Base-by-base conservation (phyloP, 2,113 vertebrate species). In the Herpetotheres cachinnans region DNA sequence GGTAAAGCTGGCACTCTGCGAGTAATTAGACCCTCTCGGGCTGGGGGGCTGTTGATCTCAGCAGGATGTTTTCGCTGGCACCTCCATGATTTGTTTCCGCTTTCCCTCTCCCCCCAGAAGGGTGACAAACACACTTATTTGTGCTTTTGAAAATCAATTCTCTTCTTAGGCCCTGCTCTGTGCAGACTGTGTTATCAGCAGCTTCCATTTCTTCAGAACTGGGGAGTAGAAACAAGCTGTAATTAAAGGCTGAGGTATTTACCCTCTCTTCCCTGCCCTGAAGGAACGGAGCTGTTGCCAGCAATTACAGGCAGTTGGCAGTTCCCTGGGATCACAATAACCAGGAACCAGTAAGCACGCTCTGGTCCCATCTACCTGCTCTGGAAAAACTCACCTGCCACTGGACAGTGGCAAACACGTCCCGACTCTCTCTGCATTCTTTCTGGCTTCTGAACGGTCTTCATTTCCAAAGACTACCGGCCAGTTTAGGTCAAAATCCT, bases 261-360 rank as follows among this genome's bases (percentile, higher is more conserved):
- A 55, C 32, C 40, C 55, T 94, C n/a, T 93, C 86, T 96, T 94
- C 72, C 65, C 67, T 84, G 65, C 73, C 94, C 89, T 47, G 72
- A 63, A 93, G 94, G 59, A 70, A 47, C 47, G 11, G 89, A 93
- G 61, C n/a, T 82, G 55, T 22, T 94, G 89, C 76, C 93, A 89
- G 83, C 69, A 71, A 66, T 89, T 89, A 59, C 80, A 89, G 80
- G 63, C 55, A 54, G 58, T 2, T 74, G 78, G 47, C 38, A 65
- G 66, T 27, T 92, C 70, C 79, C 50, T 29, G 44, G 34, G 38
- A 94, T 93, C 56, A 52, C 55, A 50, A 24, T 1, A 47, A 61
- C 56, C 74, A 46, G 79, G 52, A 93, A 86, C 86, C 59, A 50
- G 54, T 46, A 66, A 56, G 30, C 2, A 2, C 79, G 29, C 55